A percentile compares a stretch with the other conserved stretches of the same genome.
Evolutionary conservation across 2,113 vertebrate species (phyloP).

Genomic region (Isurus oxyrinchus): DNA sequence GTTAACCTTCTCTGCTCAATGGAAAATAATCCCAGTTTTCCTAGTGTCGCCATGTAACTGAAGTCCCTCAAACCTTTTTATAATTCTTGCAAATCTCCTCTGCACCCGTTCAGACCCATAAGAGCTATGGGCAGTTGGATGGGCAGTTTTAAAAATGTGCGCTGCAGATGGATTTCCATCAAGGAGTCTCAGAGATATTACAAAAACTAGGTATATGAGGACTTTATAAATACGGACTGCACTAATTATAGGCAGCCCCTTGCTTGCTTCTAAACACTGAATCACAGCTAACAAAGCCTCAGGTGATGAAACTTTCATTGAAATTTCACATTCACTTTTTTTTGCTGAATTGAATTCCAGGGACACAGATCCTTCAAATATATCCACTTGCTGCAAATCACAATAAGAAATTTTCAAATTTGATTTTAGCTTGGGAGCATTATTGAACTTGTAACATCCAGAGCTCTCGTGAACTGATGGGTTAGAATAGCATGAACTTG

Average conservation of each 20-base stretch:
- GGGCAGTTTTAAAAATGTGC: no score
- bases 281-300: not conserved
- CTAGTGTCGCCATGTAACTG: not conserved
- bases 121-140: no score
- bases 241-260: not conserved
- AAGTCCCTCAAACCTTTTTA: not conserved
- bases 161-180: no score
- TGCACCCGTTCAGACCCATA: not conserved
- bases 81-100: not conserved
- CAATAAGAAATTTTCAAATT: not conserved
- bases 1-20: not conserved
- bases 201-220: not conserved
- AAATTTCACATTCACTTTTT: not conserved
- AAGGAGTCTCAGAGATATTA: no score
- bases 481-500: not conserved
- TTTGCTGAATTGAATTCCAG: no score
- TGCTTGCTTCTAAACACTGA: not conserved
- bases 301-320: not conserved
- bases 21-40: not conserved
- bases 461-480: not conserved
- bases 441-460: not conserved
- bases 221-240: not conserved
- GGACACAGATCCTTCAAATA: no score
- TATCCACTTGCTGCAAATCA: not conserved
- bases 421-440: not conserved